These are phyloP conservation scores for Eurytoma adleriae DNA, from an alignment of 2,888 invertebrate species.

Conservation along the genomic window DNA sequence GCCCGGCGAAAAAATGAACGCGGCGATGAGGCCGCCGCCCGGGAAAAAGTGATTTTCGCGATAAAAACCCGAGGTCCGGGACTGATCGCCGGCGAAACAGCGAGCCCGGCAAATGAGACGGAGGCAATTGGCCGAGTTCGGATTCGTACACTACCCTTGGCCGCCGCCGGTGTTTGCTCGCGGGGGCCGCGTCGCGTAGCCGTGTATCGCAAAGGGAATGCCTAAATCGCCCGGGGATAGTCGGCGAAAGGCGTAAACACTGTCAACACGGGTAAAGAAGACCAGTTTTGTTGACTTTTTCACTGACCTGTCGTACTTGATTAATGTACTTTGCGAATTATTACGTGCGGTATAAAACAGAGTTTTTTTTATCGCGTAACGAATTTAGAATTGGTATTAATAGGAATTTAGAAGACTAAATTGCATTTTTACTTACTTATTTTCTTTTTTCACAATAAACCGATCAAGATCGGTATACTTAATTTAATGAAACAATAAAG, in stretches of 20 bases:
- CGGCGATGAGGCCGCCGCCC: background rate
- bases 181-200: background rate
- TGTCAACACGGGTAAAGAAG: conserved; percentile 2
- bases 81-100: conserved; percentile 60
- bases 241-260: background rate
- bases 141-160: conserved; percentile 1
- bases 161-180: conserved; percentile 7
- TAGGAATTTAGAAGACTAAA: too few species aligned
- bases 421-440: background rate
- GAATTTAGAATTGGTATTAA: too few species aligned
- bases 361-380: background rate
- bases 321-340: background rate
- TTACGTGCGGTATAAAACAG: background rate
- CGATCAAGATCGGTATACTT: too few species aligned
- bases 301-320: background rate
- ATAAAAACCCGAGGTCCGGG: conserved; percentile 14
- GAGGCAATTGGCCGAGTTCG: conserved; percentile 60
- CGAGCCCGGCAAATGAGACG: conserved; percentile 65
- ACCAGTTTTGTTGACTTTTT: background rate
- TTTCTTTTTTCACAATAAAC: background rate
- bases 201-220: conserved; percentile 25
- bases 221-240: conserved; percentile 5
- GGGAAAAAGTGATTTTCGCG: conserved; percentile 55
- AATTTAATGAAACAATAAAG: too few species aligned
- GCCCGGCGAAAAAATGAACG: background rate